Evolutionary conservation across 2,888 invertebrate species (phyloP), one percentile per base, ranked within the genome.

Genomic region (Acronicta leporina): DNA sequence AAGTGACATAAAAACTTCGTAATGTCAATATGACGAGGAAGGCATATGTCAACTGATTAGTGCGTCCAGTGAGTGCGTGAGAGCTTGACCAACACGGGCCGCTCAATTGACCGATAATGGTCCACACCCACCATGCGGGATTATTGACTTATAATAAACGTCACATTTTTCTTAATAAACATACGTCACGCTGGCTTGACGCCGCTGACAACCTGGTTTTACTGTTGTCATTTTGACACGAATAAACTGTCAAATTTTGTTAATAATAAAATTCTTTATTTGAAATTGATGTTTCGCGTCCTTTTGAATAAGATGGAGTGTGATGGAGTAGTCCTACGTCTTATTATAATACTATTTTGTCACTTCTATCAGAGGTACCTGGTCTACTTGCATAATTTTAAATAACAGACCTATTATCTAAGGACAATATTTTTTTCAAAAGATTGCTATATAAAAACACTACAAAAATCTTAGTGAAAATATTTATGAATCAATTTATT

Each of bases 111-210:
- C 83, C 80, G 84, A 88, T 91, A 91, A 91, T 89, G 83, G 87
- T 70, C 63, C 65, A 69, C 76, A 62, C 87, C 92, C 91, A 90
- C 90, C 90, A 93, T 92, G 88, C 87, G 88, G 91, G 92, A 85
- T 81, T 92, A 94, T 94, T 93, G 93, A 94, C 91, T 89, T 85
- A 90, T 89, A 92, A 94, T 93, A 92, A 91, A 92, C 81, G 89
- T 89, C 92, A 92, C 92, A 93, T 94, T 88, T 90, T 87, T 94
- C 92, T 88, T 90, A 90, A 92, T 93, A 90, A 85, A 90, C 83
- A 84, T 80, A 77, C 76, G 79, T 84, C 78, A 81, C 76, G 63
- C 56, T 67, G 75, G 70, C 72, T 70, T 75, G 73, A 75, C 75
- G 75, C 63, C 43, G 56, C 7, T 61, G 67, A 63, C 65, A 71